Percentiles rank a stretch among this genome's conserved stretches.
phyloP scores from a whole-genome alignment of 2,113 vertebrate genomes.

The Callorhinus ursinus region DNA sequence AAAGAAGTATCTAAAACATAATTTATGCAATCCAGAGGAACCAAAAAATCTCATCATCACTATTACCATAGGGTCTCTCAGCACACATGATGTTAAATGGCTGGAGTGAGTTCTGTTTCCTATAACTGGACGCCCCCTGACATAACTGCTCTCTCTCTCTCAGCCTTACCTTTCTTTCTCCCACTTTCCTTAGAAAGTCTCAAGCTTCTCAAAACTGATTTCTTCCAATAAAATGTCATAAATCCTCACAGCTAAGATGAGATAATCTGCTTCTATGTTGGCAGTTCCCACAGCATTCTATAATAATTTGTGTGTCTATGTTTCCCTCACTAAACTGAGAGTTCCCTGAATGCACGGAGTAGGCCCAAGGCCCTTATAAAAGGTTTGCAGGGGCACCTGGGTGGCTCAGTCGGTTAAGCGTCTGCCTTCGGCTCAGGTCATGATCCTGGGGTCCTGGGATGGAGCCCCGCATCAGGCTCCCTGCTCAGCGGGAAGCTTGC shows the following conservation, averaged over 20 bases:
- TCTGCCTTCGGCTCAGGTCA: no score
- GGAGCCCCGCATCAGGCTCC: no score
- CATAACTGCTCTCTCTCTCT: not conserved
- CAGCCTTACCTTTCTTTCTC: not conserved
- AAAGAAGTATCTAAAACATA: not conserved
- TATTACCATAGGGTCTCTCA: not conserved
- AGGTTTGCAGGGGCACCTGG: not conserved
- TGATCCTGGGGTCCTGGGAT: no score
- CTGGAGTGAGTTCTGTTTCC: not conserved
- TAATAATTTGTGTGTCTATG: not conserved
- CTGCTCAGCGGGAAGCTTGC: no score
- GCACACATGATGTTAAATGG: not conserved
- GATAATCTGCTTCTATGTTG: not conserved
- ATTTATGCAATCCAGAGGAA: not conserved
- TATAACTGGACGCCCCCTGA: not conserved
- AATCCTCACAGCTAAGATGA: not conserved
- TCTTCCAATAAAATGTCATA: constrained; percentile 17
- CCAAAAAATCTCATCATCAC: not conserved
- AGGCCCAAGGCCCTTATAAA: not conserved
- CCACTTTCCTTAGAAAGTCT: constrained; percentile 3
- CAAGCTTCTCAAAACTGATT: constrained; percentile 30
- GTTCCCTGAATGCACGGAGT: not conserved
- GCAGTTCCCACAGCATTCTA: not conserved
- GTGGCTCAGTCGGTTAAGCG: no score
- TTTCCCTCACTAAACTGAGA: not conserved